phyloP scores from a whole-genome alignment of 2,888 invertebrate species.

The Heterodera filipjevi region DNA sequence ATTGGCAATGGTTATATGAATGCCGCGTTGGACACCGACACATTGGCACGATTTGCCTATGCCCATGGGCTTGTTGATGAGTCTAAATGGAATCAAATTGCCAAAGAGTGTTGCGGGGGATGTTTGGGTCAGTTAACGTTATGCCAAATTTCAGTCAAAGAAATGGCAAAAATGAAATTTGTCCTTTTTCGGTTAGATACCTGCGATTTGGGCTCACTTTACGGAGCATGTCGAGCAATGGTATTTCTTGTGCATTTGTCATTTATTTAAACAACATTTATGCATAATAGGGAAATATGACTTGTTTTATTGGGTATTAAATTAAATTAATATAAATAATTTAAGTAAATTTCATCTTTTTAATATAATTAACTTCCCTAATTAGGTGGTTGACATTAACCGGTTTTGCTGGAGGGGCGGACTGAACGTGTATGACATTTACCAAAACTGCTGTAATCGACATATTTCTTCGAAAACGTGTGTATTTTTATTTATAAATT shows the following conservation, averaged over 20 bases:
- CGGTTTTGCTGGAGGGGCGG: conserved; percentile 64
- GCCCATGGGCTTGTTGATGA: conserved; percentile 63
- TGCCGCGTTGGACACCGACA: conserved; percentile 61
- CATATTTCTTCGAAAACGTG: background rate
- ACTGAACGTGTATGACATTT: conserved; percentile 59
- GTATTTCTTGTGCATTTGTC: conserved; percentile 3
- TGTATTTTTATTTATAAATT: conserved; percentile 34
- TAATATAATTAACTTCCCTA: background rate
- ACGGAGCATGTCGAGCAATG: conserved; percentile 39
- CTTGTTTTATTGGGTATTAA: background rate
- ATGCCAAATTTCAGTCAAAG: background rate
- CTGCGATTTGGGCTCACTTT: conserved; percentile 56
- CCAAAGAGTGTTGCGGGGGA: conserved; percentile 58
- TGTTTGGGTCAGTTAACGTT: conserved; percentile 46
- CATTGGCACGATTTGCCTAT: conserved; percentile 61
- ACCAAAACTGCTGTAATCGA: conserved; percentile 38
- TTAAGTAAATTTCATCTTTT: background rate
- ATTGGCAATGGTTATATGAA: conserved; percentile 64
- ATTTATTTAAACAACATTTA: background rate
- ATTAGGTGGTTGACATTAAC: conserved; percentile 61
- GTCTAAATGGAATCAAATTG: conserved; percentile 58
- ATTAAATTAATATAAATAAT: background rate
- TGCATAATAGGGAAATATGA: too few species aligned
- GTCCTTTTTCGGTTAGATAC: conserved; percentile 22
- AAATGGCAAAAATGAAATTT: background rate